A percentile compares a stretch with the other conserved stretches of the same genome.
Evolutionary conservation across 2,888 invertebrate genomes (phyloP).

Genomic region (Mimachlamys varia): DNA sequence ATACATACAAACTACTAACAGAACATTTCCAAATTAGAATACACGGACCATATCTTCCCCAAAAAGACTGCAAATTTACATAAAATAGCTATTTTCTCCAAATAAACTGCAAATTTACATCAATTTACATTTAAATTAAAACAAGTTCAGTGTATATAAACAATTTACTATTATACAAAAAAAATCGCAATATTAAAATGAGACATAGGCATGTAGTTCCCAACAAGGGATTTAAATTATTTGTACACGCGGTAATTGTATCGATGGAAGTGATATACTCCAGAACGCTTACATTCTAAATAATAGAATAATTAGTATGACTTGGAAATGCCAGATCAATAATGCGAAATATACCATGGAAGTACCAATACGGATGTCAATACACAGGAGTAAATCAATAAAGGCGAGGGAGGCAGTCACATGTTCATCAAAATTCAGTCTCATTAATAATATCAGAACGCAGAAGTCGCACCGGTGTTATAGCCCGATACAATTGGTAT

Average conservation of each 20-base stretch:
- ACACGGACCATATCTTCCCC: too few relatives aligned
- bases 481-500: not conserved
- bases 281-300: not conserved
- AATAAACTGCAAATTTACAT: too few relatives aligned
- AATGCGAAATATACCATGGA: not conserved
- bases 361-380: conserved; percentile 1
- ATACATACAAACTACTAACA: too few relatives aligned
- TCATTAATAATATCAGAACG: conserved; percentile 18
- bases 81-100: too few relatives aligned
- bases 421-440: not conserved
- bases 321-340: not conserved
- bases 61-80: too few relatives aligned
- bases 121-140: too few relatives aligned
- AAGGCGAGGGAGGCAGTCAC: not conserved
- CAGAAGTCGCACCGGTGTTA: not conserved
- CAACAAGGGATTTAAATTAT: not conserved
- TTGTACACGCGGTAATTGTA: not conserved
- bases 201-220: too few relatives aligned
- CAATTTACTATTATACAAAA: too few relatives aligned
- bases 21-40: too few relatives aligned
- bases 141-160: too few relatives aligned
- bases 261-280: too few relatives aligned
- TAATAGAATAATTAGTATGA: conserved; percentile 11
- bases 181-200: too few relatives aligned
- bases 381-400: not conserved